Evolutionary conservation across 2,113 vertebrate species (phyloP), one percentile per base, ranked within the genome.

Genomic region (Ranitomeya imitator): DNA sequence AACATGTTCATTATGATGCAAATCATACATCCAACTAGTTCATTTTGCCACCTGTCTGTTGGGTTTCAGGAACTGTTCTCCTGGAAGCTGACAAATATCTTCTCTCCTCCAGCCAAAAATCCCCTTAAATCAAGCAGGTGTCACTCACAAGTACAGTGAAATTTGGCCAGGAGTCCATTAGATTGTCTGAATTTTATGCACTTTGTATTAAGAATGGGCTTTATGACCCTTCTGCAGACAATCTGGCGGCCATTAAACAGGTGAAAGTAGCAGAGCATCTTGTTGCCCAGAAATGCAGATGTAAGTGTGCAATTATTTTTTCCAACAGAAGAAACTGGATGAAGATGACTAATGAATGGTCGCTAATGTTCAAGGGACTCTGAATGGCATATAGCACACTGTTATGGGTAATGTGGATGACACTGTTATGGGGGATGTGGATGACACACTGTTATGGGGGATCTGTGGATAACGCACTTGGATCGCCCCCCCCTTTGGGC

Each of bases 131-230:
- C 61, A 81, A 67, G 69, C 78, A 45, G 52, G 54, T n/a, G 26
- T 80, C 61, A 87, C 78, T 71, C 76, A 80, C 61, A 3, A 19
- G 10, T 16, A 8, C 71, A 74, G 0, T 19, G n/a, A 69, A 4
- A 18, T 51, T 52, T 13, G 61, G 76, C 85, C 85, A 87, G 63
- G 37, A 57, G 55, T 80, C 15, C 78, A 71, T 81, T 80, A 81
- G 61, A 7, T 67, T 23, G 45, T 67, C 76, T 31, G 61, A 15
- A 52, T 55, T 86, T 86, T 86, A 86, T 79, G 76, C n/a, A 78
- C 45, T 12, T n/a, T 78, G 76, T 78, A n/a, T 74, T 78, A 78
- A 78, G 19, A 18, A 12, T 13, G 45, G 45, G 7, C 76, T 52
- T 78, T 78, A 78, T 78, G 76, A 78, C 45, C 45, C 45, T 54